phyloP scores from a whole-genome alignment of 2,797 vertebrate genomes.

The Orientallactaga sibirica region DNA sequence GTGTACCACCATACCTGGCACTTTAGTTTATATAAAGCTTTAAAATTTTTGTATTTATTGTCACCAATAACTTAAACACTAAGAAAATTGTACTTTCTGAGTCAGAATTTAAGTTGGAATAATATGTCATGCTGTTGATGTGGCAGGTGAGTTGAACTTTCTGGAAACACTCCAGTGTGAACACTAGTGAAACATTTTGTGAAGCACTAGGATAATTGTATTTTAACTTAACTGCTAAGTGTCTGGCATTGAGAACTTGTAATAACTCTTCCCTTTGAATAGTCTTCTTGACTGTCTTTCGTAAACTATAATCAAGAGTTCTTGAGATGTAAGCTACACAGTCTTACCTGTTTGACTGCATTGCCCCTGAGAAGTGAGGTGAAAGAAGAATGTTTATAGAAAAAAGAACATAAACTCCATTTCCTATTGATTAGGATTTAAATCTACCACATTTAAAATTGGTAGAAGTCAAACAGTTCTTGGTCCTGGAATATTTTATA shows the following conservation, averaged over 20 bases:
- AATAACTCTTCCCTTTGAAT: neutral
- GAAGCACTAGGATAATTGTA: neutral
- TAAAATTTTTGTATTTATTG: neutral
- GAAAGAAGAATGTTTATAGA: neutral
- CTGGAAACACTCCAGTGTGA: neutral
- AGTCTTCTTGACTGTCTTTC: slow-evolving; percentile 2
- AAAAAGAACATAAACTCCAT: neutral
- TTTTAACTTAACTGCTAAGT: neutral
- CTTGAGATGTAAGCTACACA: slow-evolving; percentile 42
- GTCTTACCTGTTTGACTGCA: slow-evolving; percentile 3
- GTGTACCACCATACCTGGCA: neutral
- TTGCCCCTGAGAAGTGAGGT: slow-evolving; percentile 26
- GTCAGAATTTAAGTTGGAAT: neutral
- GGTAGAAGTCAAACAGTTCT: slow-evolving; percentile 52
- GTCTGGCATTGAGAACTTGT: neutral
- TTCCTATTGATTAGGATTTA: slow-evolving; percentile 48
- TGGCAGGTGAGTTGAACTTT: slow-evolving; percentile 36
- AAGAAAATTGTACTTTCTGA: slow-evolving; percentile 28
- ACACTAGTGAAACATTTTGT: slow-evolving; percentile 32
- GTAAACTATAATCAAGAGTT: slow-evolving; percentile 35
- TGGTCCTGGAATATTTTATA: neutral
- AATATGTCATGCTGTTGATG: neutral
- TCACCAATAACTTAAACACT: slow-evolving; percentile 40
- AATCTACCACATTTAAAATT: neutral
- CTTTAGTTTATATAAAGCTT: slow-evolving; percentile 34